phyloP scores from a whole-genome alignment of 2,888 invertebrate genomes.

The Nymphalis c-album region DNA sequence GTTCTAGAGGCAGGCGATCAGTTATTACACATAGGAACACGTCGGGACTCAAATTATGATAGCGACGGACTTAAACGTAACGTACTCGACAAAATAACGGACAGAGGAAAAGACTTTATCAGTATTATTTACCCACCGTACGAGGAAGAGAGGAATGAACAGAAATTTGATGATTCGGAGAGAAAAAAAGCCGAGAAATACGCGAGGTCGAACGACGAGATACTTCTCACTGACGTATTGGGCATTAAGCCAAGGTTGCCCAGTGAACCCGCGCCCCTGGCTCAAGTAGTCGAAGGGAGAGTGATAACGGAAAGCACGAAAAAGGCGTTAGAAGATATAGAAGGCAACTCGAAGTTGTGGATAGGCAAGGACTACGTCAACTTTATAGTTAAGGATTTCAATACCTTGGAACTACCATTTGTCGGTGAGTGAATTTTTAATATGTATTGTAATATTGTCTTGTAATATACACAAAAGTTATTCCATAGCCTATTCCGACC shows the following conservation, averaged over 20 bases:
- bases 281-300: slow-evolving; percentile 68
- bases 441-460: too few species aligned
- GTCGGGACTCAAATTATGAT: slow-evolving; percentile 35
- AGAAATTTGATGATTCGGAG: slow-evolving; percentile 72
- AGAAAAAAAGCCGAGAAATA: slow-evolving; percentile 75
- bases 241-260: slow-evolving; percentile 51
- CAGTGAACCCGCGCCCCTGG: slow-evolving; percentile 62
- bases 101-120: slow-evolving; percentile 72
- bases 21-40: slow-evolving; percentile 73
- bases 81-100: slow-evolving; percentile 70
- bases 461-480: neutral
- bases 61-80: slow-evolving; percentile 64
- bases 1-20: slow-evolving; percentile 85
- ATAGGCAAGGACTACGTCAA: slow-evolving; percentile 98
- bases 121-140: slow-evolving; percentile 73
- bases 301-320: slow-evolving; percentile 66
- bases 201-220: slow-evolving; percentile 67
- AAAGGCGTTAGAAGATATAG: slow-evolving; percentile 62
- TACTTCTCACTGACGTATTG: slow-evolving; percentile 64
- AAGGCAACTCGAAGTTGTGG: slow-evolving; percentile 93
- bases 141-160: slow-evolving; percentile 69
- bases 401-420: slow-evolving; percentile 93
- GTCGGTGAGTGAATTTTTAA: slow-evolving; percentile 58
- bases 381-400: slow-evolving; percentile 97
- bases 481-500: too few species aligned